Evolutionary conservation across 1,140 invertebrate genomes (phyloP).

Genomic region (Bombus affinis): DNA sequence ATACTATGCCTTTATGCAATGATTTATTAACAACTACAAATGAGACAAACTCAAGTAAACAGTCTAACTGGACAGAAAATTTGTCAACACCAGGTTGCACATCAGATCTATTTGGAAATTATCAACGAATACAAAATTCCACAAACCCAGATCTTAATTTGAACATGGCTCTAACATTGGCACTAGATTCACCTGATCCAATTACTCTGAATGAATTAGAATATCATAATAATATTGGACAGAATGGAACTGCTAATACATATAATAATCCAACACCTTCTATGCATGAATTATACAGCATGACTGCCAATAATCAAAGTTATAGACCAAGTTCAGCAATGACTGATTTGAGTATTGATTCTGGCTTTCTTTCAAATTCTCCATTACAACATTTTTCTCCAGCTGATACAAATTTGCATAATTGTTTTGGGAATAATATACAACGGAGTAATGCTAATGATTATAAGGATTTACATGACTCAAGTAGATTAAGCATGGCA

Average conservation of each 20-base stretch:
- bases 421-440: constrained; percentile 72
- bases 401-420: constrained; percentile 72
- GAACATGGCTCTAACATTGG: constrained; percentile 71
- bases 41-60: constrained; percentile 67
- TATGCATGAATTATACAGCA: constrained; percentile 73
- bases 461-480: constrained; percentile 72
- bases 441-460: constrained; percentile 73
- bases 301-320: constrained; percentile 63
- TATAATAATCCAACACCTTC: constrained; percentile 70
- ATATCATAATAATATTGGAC: constrained; percentile 70
- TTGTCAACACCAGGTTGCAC: constrained; percentile 63
- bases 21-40: constrained; percentile 72
- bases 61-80: constrained; percentile 75
- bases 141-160: constrained; percentile 76
- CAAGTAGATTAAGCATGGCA: constrained; percentile 63
- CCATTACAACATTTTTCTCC: constrained; percentile 79
- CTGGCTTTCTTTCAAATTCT: constrained; percentile 79
- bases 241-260: constrained; percentile 61
- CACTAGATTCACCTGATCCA: constrained; percentile 69
- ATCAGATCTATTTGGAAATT: constrained; percentile 75
- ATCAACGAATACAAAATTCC: constrained; percentile 70
- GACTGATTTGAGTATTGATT: constrained; percentile 78
- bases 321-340: constrained; percentile 77
- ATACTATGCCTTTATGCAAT: constrained; percentile 68
- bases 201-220: constrained; percentile 69